A percentile compares a stretch with the other conserved stretches of the same genome.
Evolutionary conservation across 2,888 invertebrate species (phyloP).

Genomic region (Hirtodrosophila trivittata): DNA sequence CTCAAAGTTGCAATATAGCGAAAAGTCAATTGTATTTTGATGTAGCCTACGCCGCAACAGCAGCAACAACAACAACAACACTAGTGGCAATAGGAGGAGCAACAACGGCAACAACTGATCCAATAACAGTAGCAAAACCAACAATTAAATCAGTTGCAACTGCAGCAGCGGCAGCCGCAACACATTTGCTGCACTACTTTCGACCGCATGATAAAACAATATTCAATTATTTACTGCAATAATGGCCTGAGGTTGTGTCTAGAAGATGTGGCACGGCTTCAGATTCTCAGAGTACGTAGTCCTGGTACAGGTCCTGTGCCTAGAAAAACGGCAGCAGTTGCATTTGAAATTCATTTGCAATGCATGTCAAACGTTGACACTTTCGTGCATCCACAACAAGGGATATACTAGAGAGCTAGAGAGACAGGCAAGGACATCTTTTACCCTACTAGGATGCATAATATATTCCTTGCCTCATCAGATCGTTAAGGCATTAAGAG

Average conservation of each 20-base stretch:
- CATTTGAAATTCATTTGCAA: too few species aligned
- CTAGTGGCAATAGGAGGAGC: slow-evolving; percentile 5
- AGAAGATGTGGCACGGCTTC: slow-evolving; percentile 23
- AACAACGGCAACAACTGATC: slow-evolving; percentile 2
- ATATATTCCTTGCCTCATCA: too few species aligned
- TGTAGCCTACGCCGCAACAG: slow-evolving; percentile 52
- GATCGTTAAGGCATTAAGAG: too few species aligned
- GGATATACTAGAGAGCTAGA: too few species aligned
- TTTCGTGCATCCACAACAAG: too few species aligned
- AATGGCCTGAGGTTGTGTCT: slow-evolving; percentile 53
- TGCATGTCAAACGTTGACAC: too few species aligned
- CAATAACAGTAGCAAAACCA: slow-evolving; percentile 24
- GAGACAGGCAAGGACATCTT: too few species aligned
- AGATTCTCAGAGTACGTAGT: too few species aligned
- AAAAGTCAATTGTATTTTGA: slow-evolving; percentile 78
- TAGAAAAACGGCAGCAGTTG: not conserved
- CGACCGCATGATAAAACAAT: slow-evolving; percentile 59
- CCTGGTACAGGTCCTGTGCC: not conserved
- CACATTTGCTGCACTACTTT: slow-evolving; percentile 52
- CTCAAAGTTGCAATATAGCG: slow-evolving; percentile 68
- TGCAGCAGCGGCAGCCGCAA: slow-evolving; percentile 49
- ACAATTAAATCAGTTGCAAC: slow-evolving; percentile 27
- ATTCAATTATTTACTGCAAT: slow-evolving; percentile 72
- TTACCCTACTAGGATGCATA: too few species aligned
- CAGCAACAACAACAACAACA: slow-evolving; percentile 19